Percentiles rank a stretch among this genome's conserved stretches.
Evolutionary conservation across 64 coral and sea anemone genomes (phyloP).

Genomic region (Pachyseris speciosa): DNA sequence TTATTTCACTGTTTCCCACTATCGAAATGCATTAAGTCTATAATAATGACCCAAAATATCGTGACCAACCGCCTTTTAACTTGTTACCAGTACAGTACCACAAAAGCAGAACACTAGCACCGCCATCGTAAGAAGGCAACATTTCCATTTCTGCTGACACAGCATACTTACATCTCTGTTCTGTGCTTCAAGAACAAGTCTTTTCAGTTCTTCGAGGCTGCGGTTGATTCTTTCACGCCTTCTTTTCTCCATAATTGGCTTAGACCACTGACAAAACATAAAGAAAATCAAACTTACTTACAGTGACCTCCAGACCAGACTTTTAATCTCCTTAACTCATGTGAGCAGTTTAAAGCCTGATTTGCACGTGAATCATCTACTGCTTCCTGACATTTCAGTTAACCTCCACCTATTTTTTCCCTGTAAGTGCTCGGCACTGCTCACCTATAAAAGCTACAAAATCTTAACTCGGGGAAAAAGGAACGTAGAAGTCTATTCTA

Average conservation of each 20-base stretch:
- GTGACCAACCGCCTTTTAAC: no score
- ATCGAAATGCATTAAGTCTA: no score
- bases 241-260: conserved; percentile 93
- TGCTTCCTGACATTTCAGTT: not conserved
- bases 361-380: no score
- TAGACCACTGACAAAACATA: conserved; percentile 82
- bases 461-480: not conserved
- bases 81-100: not conserved
- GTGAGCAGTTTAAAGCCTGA: not conserved
- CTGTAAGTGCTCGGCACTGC: no score
- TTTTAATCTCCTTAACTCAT: not conserved
- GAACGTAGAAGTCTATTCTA: not conserved
- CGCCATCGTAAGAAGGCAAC: no score
- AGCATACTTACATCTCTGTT: conserved; percentile 81
- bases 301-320: not conserved
- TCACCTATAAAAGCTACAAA: not conserved
- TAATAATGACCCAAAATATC: no score
- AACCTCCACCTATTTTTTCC: not conserved
- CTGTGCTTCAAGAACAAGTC: conserved; percentile 81
- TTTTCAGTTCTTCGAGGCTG: conserved; percentile 80
- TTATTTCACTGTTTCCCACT: no score
- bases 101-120: no score
- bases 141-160: not conserved
- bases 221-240: conserved; percentile 86
- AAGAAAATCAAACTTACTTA: not conserved